A percentile compares a stretch with the other conserved stretches of the same genome.
Conservation (phyloP, 2,888 invertebrate genomes). For the Antheraea yamamai region DNA sequence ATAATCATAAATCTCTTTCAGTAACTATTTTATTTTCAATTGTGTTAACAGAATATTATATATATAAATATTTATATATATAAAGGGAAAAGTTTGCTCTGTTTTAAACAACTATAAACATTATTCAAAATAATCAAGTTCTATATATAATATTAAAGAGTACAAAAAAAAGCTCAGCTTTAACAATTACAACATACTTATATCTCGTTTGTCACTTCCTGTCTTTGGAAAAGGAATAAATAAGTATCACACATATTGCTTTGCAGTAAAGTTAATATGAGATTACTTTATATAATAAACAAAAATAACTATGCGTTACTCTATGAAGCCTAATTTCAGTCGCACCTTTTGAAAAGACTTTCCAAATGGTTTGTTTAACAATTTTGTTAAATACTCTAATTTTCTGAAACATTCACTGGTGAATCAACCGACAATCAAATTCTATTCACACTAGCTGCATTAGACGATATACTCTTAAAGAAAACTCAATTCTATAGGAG, state of each 20-base stretch:
- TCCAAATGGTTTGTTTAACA: background rate
- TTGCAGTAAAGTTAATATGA: constrained; percentile 34
- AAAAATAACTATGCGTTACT: background rate
- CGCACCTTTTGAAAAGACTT: background rate
- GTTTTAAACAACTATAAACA: constrained; percentile 14
- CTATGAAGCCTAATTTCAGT: background rate
- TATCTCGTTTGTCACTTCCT: constrained; percentile 25
- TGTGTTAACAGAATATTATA: background rate
- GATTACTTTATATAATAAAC: constrained; percentile 35
- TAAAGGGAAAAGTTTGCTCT: background rate
- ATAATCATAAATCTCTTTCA: constrained; percentile 3
- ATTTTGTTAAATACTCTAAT: constrained; percentile 8
- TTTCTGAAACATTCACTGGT: background rate
- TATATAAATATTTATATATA: background rate
- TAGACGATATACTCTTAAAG: background rate
- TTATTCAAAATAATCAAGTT: constrained; percentile 23
- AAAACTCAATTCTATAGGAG: background rate
- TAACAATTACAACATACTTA: constrained; percentile 21
- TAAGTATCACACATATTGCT: constrained; percentile 36
- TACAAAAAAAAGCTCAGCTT: constrained; percentile 20
- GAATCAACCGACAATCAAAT: background rate
- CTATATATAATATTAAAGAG: constrained; percentile 18
- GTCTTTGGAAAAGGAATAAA: constrained; percentile 25
- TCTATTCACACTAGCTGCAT: background rate
- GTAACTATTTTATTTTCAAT: background rate